Base-by-base conservation (phyloP, 2,113 vertebrate species). In the Tapirus terrestris region DNA sequence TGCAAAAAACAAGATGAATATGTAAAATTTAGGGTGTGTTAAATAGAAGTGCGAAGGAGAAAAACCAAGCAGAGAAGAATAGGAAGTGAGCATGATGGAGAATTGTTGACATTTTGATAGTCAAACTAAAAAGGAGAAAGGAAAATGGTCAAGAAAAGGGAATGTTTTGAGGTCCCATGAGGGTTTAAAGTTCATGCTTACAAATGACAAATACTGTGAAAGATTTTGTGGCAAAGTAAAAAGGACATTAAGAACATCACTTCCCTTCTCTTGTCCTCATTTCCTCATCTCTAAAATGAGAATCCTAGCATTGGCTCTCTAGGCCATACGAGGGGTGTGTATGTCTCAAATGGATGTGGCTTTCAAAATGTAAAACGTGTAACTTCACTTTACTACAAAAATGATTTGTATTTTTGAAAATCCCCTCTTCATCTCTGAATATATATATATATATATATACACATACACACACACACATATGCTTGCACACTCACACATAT, bases 201-300 rank as follows among this genome's bases (percentile, higher is more conserved):
- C 94, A 96, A 97, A 68, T 98, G 94, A 96, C 53, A 92, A 61
- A 48, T 20, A 36, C n/a, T 12, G 6, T 61, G 53, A 93, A 77
- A 91, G 17, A 25, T 97, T 85, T 91, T 81, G 3, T 58, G 29
- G 60, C 79, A 87, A 82, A 84, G 63, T 79, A 21, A 75, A 96
- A 96, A 96, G 36, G 73, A 36, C 75, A 81, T 3, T 79, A 53
- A 18, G 7, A 21, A 67, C 70, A 60, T 86, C 86, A 93, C 51
- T 98, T 94, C 88, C 87, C 43, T 94, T 61, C 7, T 84, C 39
- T 94, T 56, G 33, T 17, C 20, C 20, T 83, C 77, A 97, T 93
- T 96, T 93, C 92, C 77, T 93, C 80, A 92, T 79, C 79, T 96
- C 73, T 76, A 61, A 68, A 56, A 75, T 27, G 29, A 9, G 48